Base-by-base conservation (phyloP, 2,797 vertebrate species). In the Lophotriccus pileatus region DNA sequence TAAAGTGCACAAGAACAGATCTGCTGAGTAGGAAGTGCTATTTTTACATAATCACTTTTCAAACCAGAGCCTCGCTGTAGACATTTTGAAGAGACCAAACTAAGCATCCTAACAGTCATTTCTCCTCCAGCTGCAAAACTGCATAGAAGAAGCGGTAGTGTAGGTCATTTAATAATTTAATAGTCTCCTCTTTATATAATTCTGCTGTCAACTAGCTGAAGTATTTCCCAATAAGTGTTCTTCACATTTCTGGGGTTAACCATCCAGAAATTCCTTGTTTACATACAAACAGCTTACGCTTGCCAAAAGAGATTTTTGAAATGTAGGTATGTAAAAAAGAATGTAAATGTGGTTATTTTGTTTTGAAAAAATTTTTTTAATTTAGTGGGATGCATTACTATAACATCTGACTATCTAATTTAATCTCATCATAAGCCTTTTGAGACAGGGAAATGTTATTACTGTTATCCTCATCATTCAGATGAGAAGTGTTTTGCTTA, bases 11-110 rank as follows among this genome's bases (percentile, higher is more conserved):
- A 55, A 92, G 96, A 97, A 94, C 85, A 93, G 83, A 96, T 93
- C 86, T 97, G 95, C 95, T 96, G 95, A 94, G 89, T 97, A 93
- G 94, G 95, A 95, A 95, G 93, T 92, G 91, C 91, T 97, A 96
- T 96, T 96, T 97, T 97, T 96, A 89, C 78, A 90, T 90, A 95
- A 91, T 92, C 89, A 49, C 84, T 94, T 94, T 93, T 94, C 89
- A 95, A 87, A 93, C 25, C 34, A 91, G 53, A 90, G 67, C 70
- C 58, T 87, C 50, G 60, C 72, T 89, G 82, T 56, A 96, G 93
- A 87, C 81, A 90, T 95, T 92, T 90, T 93, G 82, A 95, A 91
- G 82, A 89, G 52, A 84, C 69, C 77, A 88, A 66, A 83, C 53
- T 69, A 83, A 84, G 63, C 69, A 75, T 81, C 56, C 67, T 89